phyloP scores from a whole-genome alignment of 2,888 invertebrate species.

The Apodemia duryi region DNA sequence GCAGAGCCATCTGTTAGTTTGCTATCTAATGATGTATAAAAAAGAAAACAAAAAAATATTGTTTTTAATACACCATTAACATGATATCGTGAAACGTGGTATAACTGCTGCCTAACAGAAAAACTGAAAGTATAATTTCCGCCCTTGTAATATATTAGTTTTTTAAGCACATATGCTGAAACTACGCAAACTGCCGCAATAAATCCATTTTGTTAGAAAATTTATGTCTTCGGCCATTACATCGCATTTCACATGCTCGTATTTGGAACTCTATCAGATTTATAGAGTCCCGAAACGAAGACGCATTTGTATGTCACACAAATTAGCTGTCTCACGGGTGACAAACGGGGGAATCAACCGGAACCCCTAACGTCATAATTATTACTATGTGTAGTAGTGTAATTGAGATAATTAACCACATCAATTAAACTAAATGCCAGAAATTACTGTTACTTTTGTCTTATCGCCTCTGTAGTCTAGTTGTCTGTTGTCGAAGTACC shows the following conservation, averaged over 20 bases:
- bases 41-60: too few relatives aligned
- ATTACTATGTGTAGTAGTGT: neutral
- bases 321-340: constrained; percentile 63
- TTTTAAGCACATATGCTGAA: constrained; percentile 16
- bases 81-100: too few relatives aligned
- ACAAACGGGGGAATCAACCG: constrained; percentile 44
- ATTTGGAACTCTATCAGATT: constrained; percentile 39
- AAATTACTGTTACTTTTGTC: neutral
- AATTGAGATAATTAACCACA: neutral
- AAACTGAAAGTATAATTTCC: constrained; percentile 4
- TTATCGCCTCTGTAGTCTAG: too few relatives aligned
- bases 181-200: constrained; percentile 24
- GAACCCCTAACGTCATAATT: neutral
- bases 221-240: constrained; percentile 30
- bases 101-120: neutral
- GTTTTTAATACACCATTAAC: too few relatives aligned
- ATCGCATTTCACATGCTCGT: constrained; percentile 32
- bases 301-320: constrained; percentile 53
- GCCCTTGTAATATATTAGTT: constrained; percentile 1
- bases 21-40: too few relatives aligned
- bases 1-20: too few relatives aligned
- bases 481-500: too few relatives aligned
- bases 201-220: constrained; percentile 30
- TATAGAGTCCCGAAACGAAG: constrained; percentile 41
- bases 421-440: neutral